Base-by-base conservation (phyloP, 1,140 invertebrate genomes). In the Caenorhabditis inopinata region DNA sequence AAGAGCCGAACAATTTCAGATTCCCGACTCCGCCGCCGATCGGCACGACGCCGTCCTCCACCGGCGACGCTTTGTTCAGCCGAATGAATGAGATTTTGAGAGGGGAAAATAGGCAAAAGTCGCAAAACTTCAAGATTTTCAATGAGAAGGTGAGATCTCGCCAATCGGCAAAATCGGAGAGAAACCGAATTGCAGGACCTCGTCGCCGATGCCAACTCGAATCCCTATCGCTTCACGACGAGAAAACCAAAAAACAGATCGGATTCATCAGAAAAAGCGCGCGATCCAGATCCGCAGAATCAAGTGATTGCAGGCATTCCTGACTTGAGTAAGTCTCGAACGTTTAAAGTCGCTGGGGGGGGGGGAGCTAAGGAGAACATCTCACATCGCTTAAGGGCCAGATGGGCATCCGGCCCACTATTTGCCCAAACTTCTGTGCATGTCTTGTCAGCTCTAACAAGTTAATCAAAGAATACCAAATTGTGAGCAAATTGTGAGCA, bases 291-390 rank as follows among this genome's bases (percentile, higher is more conserved):
- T 21, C n/a, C 32, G 23, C 29, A 68, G 3, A 68, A 42, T 21
- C 85, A 87, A 79, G 82, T 86, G 6, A 74, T 86, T 23, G 85
- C 85, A 21, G 84, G 83, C 9, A 73, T 86, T 51, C 85, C 85
- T 16, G 85, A 86, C 78, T 76, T 86, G 45, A 86, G 85, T 86
- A 49, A 79, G 78, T 25, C n/a, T n/a, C n/a, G n/a, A n/a, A n/a
- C n/a, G n/a, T n/a, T n/a, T n/a, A n/a, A n/a, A n/a, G n/a, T n/a
- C n/a, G n/a, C n/a, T n/a, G n/a, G n/a, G n/a, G n/a, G n/a, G n/a
- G n/a, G n/a, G n/a, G n/a, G n/a, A n/a, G n/a, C n/a, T n/a, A n/a
- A n/a, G n/a, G n/a, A n/a, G n/a, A n/a, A n/a, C n/a, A n/a, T n/a
- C n/a, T n/a, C n/a, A n/a, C n/a, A n/a, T n/a, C n/a, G n/a, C n/a